These are phyloP conservation scores for Apis dorsata DNA, from an alignment of 1,140 invertebrate species.

Conservation along the genomic window DNA sequence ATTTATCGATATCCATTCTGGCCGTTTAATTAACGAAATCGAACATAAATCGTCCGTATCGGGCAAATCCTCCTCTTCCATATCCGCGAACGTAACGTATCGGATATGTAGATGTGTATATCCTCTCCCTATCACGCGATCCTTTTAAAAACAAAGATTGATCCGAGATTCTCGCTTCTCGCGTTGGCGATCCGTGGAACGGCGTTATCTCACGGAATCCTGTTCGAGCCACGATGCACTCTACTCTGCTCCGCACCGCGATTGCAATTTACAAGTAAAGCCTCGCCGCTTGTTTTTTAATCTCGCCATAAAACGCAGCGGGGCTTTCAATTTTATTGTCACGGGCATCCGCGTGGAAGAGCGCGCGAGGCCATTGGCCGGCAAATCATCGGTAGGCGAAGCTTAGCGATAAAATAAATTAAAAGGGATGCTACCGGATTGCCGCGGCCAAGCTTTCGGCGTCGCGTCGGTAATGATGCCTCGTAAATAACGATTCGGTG, in stretches of 20 bases:
- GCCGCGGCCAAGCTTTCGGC: constrained; percentile 51
- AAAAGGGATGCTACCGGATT: constrained; percentile 70
- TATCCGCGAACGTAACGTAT: neutral
- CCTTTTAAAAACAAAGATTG: constrained; percentile 16
- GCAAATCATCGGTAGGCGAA: constrained; percentile 59
- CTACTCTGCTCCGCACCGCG: neutral
- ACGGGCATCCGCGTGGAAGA: constrained; percentile 13
- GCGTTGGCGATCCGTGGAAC: neutral
- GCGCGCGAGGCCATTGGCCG: constrained; percentile 6
- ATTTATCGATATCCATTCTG: no score
- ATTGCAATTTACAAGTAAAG: constrained; percentile 37
- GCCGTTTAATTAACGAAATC: no score
- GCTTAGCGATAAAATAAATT: constrained; percentile 73
- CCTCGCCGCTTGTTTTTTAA: constrained; percentile 33
- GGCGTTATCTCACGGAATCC: constrained; percentile 28
- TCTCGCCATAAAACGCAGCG: constrained; percentile 50
- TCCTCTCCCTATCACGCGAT: constrained; percentile 5
- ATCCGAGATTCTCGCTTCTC: constrained; percentile 2
- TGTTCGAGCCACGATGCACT: neutral
- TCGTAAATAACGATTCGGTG: constrained; percentile 68
- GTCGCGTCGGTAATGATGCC: constrained; percentile 65
- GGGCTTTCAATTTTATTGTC: constrained; percentile 48
- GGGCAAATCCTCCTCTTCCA: no score
- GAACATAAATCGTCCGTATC: no score
- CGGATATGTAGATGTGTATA: no score